Base-by-base conservation (phyloP, 1,140 invertebrate species). In the Drosophila watanabei region DNA sequence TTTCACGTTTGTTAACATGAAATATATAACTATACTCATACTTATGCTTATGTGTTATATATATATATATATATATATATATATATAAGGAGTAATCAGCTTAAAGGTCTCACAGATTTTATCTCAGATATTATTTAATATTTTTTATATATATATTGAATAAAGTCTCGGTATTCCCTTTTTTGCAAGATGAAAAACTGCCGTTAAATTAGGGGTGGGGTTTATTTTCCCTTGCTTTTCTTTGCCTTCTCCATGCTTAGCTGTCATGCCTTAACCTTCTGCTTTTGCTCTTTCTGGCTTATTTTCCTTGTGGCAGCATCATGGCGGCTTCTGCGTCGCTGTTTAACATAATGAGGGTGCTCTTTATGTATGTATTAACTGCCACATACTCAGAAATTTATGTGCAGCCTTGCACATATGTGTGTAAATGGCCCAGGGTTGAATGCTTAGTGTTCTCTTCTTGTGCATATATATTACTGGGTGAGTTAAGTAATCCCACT, bases 261-360 rank as follows among this genome's bases (percentile, higher is more conserved):
- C 35, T 28, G 39, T 24, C 20, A 39, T 39, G 35, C 35, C 54
- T 57, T 57, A 10, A 39, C 11, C 71, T 68, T 68, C 43, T 33
- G 57, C 57, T 37, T 33, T 35, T 37, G 54, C 14, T 39, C 33
- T 56, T 39, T 39, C 14, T 39, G n/a, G 20, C 45, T 41, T 78
- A 49, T 77, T 80, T 66, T 80, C 64, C 77, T 76, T 84, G 43
- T 35, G 32, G 37, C 43, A 30, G 66, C 39, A 35, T n/a, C 33
- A 56, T 62, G 39, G 73, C 80, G 76, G 63, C 76, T 68, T 58
- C 56, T 61, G 32, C 73, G 64, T 69, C 78, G 85, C 80, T 56
- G 54, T 24, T 88, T 88, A 89, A 57, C 84, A 88, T 88, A 88
- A 88, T 88, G 84, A 84, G 84, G 76, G 84, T 83, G 80, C 35